Percentiles rank a stretch among this genome's conserved stretches.
These are phyloP conservation scores for Phrynocephalus forsythii DNA, from an alignment of 2,797 vertebrate genomes.

Conservation along the genomic window DNA sequence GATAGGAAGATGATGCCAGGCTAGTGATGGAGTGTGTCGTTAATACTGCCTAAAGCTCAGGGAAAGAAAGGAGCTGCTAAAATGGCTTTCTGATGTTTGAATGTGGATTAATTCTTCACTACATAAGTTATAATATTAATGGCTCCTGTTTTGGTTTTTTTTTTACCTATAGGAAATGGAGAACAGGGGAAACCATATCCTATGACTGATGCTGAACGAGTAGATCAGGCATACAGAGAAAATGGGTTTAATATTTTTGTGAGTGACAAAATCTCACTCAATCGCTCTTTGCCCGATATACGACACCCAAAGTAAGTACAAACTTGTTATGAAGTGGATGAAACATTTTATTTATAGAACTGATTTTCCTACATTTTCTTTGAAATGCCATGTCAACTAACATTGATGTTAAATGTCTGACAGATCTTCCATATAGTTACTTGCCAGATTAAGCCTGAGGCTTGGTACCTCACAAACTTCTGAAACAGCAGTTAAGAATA, in stretches of 20 bases:
- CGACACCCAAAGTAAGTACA: constrained; percentile 91
- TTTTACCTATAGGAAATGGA: constrained; percentile 83
- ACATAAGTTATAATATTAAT: constrained; percentile 47
- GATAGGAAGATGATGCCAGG: constrained; percentile 38
- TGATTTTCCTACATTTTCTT: background rate
- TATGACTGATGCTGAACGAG: constrained; percentile 87
- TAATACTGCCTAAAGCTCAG: constrained; percentile 14
- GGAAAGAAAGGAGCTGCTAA: constrained; percentile 18
- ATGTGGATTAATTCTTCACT: constrained; percentile 32
- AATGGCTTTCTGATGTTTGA: constrained; percentile 10
- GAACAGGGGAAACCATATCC: constrained; percentile 92
- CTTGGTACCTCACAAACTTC: background rate
- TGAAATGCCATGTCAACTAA: background rate
- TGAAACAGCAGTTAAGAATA: no score
- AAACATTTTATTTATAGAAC: constrained; percentile 19
- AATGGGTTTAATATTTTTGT: constrained; percentile 98
- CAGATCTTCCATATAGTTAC: background rate
- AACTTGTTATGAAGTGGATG: background rate
- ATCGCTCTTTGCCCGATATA: constrained; percentile 95
- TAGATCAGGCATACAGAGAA: constrained; percentile 95
- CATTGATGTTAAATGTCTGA: background rate
- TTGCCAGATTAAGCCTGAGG: background rate
- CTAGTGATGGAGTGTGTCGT: constrained; percentile 10
- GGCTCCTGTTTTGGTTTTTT: constrained; percentile 49
- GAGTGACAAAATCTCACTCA: constrained; percentile 94